Conservation (phyloP, 1,140 invertebrate genomes). For the Drosophila leontia region DNA sequence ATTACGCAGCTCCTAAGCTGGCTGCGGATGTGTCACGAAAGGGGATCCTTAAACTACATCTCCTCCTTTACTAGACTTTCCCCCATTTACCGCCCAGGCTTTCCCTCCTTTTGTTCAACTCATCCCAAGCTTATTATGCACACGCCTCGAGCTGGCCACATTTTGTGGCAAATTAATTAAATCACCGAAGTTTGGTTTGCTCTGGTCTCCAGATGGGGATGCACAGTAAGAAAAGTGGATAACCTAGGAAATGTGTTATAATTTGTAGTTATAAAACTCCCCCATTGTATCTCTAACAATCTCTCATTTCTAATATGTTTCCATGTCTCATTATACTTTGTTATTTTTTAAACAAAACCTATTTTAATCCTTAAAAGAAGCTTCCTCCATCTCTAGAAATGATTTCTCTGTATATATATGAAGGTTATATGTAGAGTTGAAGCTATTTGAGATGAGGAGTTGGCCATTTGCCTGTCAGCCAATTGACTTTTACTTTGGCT, state of each 20-base stretch:
- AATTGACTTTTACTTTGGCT: conserved; percentile 77
- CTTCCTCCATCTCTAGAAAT: no score
- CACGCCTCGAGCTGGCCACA: conserved; percentile 54
- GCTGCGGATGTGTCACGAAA: conserved; percentile 54
- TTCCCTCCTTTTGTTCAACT: conserved; percentile 13
- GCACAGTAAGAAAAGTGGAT: conserved; percentile 4
- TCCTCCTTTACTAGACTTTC: not conserved
- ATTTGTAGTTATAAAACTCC: no score
- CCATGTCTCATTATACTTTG: no score
- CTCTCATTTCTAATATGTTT: no score
- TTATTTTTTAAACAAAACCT: not conserved
- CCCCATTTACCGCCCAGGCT: conserved; percentile 1
- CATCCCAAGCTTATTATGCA: conserved; percentile 59
- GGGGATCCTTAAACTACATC: not conserved
- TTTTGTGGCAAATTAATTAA: conserved; percentile 82
- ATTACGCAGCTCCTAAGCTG: conserved; percentile 53
- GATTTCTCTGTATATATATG: not conserved
- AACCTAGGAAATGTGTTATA: not conserved
- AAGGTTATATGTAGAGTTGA: conserved; percentile 32
- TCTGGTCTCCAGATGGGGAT: conserved; percentile 1
- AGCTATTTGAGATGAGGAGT: conserved; percentile 10
- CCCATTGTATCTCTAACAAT: no score
- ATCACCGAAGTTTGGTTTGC: conserved; percentile 40
- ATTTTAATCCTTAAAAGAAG: not conserved
- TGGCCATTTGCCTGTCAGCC: conserved; percentile 68